These are phyloP conservation scores for Megalonaias nervosa DNA, from an alignment of 1,140 invertebrate species.

Conservation along the genomic window DNA sequence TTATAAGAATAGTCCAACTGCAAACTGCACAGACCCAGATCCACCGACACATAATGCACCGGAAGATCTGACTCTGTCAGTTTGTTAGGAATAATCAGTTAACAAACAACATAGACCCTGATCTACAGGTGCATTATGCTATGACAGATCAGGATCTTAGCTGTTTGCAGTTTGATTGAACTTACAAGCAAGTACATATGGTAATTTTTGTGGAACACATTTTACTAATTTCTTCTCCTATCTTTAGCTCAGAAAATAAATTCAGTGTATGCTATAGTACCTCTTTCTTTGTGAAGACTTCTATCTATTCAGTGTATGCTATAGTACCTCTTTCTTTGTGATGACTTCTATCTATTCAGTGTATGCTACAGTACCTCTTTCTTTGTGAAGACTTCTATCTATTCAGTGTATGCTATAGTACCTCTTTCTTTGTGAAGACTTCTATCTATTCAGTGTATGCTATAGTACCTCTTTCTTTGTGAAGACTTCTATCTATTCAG, in stretches of 20 bases:
- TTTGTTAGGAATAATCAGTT: too few species aligned
- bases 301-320: too few species aligned
- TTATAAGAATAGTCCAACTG: too few species aligned
- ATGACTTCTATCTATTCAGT: conserved; percentile 31
- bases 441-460: conserved; percentile 1
- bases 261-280: background rate
- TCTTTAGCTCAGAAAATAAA: background rate
- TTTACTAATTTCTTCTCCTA: background rate
- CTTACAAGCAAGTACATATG: too few species aligned
- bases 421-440: conserved; percentile 53
- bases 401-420: conserved; percentile 8
- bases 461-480: conserved; percentile 50
- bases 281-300: background rate
- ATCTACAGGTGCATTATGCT: too few species aligned
- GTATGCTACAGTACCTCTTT: conserved; percentile 41
- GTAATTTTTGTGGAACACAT: background rate
- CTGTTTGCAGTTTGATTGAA: too few species aligned
- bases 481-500: conserved; percentile 34
- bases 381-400: conserved; percentile 46
- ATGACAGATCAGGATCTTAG: too few species aligned
- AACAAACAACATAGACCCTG: too few species aligned
- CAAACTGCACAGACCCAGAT: too few species aligned
- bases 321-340: conserved; percentile 51
- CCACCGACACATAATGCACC: too few species aligned
- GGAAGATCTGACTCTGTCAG: too few species aligned